Conservation (phyloP, 2,888 invertebrate genomes). For the Disparrhopalites patrizii region DNA sequence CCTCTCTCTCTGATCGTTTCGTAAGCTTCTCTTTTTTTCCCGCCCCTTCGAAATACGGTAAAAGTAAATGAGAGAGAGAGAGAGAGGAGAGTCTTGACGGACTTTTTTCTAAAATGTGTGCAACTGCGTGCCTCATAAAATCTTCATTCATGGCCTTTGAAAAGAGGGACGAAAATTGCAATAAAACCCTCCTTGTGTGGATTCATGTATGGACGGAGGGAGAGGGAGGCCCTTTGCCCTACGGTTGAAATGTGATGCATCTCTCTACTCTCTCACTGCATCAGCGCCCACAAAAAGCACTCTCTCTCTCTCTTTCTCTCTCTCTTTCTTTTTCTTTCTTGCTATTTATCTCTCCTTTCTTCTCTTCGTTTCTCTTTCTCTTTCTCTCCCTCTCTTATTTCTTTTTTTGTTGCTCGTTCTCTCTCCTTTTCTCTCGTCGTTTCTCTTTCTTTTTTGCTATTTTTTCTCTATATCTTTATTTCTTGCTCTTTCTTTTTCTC, state of each 20-base stretch:
- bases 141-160: slow-evolving; percentile 16
- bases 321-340: too few species aligned
- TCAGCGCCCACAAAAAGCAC: too few species aligned
- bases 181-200: slow-evolving; percentile 12
- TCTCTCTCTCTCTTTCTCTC: not conserved
- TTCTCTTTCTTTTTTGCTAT: too few species aligned
- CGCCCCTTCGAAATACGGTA: not conserved
- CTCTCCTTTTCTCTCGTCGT: too few species aligned
- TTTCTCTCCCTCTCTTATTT: not conserved
- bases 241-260: too few species aligned
- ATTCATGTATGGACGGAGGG: too few species aligned
- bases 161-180: slow-evolving; percentile 15
- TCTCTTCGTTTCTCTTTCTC: not conserved
- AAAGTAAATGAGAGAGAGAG: not conserved
- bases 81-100: too few species aligned
- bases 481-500: too few species aligned
- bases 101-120: not conserved
- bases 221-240: too few species aligned
- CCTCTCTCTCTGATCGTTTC: slow-evolving; percentile 22
- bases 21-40: slow-evolving; percentile 10
- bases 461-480: not conserved
- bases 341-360: too few species aligned
- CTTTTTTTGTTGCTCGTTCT: not conserved
- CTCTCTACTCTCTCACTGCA: not conserved
- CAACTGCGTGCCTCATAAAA: slow-evolving; percentile 13